Percentiles rank a stretch among this genome's conserved stretches.
These are phyloP conservation scores for Campoplex nolae DNA, from an alignment of 2,888 invertebrate species.

Conservation along the genomic window DNA sequence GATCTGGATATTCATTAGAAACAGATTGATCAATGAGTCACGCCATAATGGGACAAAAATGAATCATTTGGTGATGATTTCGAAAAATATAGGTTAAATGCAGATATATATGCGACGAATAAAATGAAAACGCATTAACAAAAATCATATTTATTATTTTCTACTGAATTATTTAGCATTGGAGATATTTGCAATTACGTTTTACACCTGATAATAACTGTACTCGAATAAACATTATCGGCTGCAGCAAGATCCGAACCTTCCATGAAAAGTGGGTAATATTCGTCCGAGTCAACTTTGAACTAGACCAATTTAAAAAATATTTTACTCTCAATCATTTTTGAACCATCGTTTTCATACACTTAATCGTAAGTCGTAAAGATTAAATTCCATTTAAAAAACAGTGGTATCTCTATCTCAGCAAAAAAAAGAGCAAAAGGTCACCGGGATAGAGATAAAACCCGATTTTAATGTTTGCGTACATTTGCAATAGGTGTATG, in stretches of 20 bases:
- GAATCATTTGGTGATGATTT: neutral
- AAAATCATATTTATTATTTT: neutral
- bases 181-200: neutral
- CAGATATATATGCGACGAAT: neutral
- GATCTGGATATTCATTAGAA: neutral
- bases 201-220: neutral
- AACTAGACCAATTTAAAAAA: neutral
- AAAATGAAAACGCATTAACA: neutral
- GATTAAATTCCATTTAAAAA: neutral
- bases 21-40: neutral
- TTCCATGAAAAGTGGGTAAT: too few relatives aligned
- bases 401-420: neutral
- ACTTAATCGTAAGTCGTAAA: neutral
- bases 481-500: neutral
- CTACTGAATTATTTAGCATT: neutral
- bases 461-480: neutral
- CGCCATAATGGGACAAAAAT: neutral
- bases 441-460: neutral
- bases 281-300: neutral
- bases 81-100: too few relatives aligned
- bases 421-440: neutral
- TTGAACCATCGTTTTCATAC: neutral
- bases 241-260: neutral
- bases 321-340: neutral
- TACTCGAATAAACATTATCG: neutral